Percentiles rank a stretch among this genome's conserved stretches.
These are phyloP conservation scores for Falco punctatus DNA, from an alignment of 2,113 vertebrate species.

Conservation along the genomic window DNA sequence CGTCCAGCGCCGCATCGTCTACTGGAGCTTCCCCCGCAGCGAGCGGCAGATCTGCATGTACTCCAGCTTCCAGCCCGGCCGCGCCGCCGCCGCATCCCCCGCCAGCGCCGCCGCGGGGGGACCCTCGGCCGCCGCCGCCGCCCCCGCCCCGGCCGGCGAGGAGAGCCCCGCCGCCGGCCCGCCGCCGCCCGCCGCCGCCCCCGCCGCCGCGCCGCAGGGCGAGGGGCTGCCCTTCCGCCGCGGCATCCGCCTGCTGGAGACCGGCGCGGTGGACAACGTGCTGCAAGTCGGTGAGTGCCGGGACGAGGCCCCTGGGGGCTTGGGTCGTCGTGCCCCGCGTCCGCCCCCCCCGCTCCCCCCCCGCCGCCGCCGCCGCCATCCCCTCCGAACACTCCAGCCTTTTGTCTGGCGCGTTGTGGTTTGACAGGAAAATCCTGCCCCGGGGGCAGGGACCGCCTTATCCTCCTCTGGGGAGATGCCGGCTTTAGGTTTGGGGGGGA, in stretches of 20 bases:
- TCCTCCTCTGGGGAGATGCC: neutral
- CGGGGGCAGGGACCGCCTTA: conserved; percentile 2
- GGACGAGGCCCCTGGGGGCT: neutral
- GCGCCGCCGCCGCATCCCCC: conserved; percentile 72
- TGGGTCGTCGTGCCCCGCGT: no score
- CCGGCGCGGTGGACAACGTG: conserved; percentile 94
- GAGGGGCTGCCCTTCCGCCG: conserved; percentile 93
- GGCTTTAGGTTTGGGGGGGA: neutral
- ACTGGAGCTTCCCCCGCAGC: conserved; percentile 95
- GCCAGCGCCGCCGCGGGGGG: conserved; percentile 73
- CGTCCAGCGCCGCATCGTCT: conserved; percentile 94
- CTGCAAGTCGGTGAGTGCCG: conserved; percentile 96
- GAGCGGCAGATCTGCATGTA: conserved; percentile 98
- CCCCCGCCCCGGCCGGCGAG: conserved; percentile 24
- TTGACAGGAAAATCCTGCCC: conserved; percentile 53
- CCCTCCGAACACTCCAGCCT: conserved; percentile 3
- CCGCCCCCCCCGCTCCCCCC: neutral
- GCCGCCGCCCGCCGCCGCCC: no score
- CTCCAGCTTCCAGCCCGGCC: conserved; percentile 92
- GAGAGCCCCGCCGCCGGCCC: no score
- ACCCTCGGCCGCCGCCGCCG: neutral
- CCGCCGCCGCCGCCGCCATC: no score
- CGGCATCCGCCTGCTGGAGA: conserved; percentile 93
- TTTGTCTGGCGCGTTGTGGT: conserved; percentile 44
- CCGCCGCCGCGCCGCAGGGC: conserved; percentile 54